Base-by-base conservation (phyloP, 2,797 vertebrate genomes). In the Ciconia nigra region DNA sequence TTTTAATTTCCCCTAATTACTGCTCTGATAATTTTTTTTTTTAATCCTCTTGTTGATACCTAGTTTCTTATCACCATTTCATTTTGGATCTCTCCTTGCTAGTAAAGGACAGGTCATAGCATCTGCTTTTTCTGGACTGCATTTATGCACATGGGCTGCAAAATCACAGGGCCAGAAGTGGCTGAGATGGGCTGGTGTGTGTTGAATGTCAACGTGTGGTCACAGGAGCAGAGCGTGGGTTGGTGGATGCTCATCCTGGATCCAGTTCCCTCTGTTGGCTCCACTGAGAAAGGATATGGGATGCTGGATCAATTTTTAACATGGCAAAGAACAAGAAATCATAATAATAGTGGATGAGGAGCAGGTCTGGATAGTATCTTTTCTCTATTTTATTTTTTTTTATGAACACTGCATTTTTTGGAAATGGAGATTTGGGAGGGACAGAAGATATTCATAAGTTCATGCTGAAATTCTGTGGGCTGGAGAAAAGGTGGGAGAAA, bases 401-500 rank as follows among this genome's bases (percentile, higher is more conserved):
- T 19, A 59, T 35, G 3, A 72, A 65, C 3, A 46, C 6, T 7
- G 10, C 28, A 3, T 66, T 82, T 76, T 77, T 33, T 66, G 8
- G 4, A 74, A 62, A n/a, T 24, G 10, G 66, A 47, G 7, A 41
- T 17, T 35, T 2, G 2, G 39, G n/a, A 61, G 83, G 35, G 13
- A n/a, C 24, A 62, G 24, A 25, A 69, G 33, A 44, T 17, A 76
- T 10, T 39, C 8, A 16, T 46, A 73, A 90, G 62, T 47, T 78
- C 42, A 3, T 10, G 0, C 2, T 77, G 82, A 87, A 95, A n/a
- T 70, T 55, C 12, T 46, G 2, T 77, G 33, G 42, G 84, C 2
- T 29, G 59, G 72, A 74, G 63, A n/a, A 93, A 91, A 91, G 3
- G 22, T n/a, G 41, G 69, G 61, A 83, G n/a, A 90, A 93, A 83